These are phyloP conservation scores for Aspidapion aeneum DNA, from an alignment of 2,888 invertebrate species.

Conservation along the genomic window DNA sequence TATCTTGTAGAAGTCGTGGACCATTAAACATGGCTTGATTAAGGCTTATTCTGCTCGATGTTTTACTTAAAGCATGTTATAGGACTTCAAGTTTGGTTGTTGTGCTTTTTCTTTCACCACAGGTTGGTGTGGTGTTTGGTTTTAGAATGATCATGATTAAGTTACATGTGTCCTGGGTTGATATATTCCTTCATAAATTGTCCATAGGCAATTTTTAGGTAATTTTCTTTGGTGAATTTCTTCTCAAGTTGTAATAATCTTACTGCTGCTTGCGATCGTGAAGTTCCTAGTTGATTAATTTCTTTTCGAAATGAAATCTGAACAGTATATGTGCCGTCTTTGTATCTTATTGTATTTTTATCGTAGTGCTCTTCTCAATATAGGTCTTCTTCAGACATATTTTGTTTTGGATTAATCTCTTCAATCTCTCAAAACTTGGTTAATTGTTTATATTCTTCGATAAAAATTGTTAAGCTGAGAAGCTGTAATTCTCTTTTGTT, in stretches of 20 bases:
- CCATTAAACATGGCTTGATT: too few species aligned
- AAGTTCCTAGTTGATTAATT: constrained; percentile 10
- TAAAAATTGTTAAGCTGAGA: neutral
- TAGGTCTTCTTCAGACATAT: neutral
- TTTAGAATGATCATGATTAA: neutral
- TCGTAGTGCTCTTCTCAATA: neutral
- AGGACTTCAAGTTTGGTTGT: constrained; percentile 16
- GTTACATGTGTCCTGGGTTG: neutral
- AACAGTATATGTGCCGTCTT: neutral
- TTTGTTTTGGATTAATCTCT: neutral
- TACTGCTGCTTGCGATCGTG: constrained; percentile 15
- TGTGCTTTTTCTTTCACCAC: constrained; percentile 13
- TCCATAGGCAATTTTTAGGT: constrained; percentile 12
- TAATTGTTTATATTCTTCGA: constrained; percentile 9
- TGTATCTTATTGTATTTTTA: constrained; percentile 3
- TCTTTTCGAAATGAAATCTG: constrained; percentile 8
- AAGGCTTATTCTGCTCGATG: too few species aligned
- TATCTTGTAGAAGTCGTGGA: constrained; percentile 1
- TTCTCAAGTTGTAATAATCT: constrained; percentile 20
- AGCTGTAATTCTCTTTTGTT: neutral
- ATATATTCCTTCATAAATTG: constrained; percentile 24
- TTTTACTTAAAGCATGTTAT: neutral
- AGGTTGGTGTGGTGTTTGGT: constrained; percentile 23
- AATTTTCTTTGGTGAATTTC: neutral
- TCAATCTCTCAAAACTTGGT: constrained; percentile 11